phyloP scores from a whole-genome alignment of 2,888 invertebrate genomes.

The Amorpha juglandis region DNA sequence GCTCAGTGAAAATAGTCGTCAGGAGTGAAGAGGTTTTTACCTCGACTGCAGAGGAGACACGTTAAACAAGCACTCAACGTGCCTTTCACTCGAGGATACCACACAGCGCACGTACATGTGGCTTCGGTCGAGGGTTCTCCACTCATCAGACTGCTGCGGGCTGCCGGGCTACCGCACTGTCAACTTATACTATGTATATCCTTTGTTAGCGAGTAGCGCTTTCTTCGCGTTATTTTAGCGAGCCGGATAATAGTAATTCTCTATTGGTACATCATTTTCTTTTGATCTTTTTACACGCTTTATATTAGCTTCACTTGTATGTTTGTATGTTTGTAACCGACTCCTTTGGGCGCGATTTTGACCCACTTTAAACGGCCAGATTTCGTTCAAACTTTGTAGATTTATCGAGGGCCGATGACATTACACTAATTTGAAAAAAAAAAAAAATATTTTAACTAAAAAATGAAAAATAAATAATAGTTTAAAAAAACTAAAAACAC shows the following conservation, averaged over 20 bases:
- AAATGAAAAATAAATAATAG: no score
- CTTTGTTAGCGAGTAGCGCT: conserved; percentile 50
- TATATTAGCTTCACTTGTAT: no score
- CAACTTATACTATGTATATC: conserved; percentile 49
- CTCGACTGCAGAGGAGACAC: conserved; percentile 69
- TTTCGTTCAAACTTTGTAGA: no score
- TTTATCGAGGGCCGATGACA: no score
- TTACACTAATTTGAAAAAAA: no score
- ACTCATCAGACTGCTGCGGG: conserved; percentile 37
- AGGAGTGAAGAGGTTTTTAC: conserved; percentile 29
- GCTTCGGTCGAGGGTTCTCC: conserved; percentile 56
- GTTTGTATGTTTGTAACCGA: no score
- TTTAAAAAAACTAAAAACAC: no score
- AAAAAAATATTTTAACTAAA: no score
- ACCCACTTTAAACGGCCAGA: no score
- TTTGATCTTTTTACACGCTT: conserved; percentile 11
- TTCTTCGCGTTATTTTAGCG: conserved; percentile 38
- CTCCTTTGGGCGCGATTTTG: no score
- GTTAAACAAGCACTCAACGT: conserved; percentile 73
- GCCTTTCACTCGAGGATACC: conserved; percentile 63
- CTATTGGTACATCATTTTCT: conserved; percentile 28
- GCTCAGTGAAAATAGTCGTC: conserved; percentile 34
- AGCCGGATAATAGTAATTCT: conserved; percentile 12
- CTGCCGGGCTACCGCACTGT: no score
- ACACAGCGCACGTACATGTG: conserved; percentile 63